A percentile compares a stretch with the other conserved stretches of the same genome.
phyloP scores from a whole-genome alignment of 2,797 vertebrate species.

The Malurus leucopterus region DNA sequence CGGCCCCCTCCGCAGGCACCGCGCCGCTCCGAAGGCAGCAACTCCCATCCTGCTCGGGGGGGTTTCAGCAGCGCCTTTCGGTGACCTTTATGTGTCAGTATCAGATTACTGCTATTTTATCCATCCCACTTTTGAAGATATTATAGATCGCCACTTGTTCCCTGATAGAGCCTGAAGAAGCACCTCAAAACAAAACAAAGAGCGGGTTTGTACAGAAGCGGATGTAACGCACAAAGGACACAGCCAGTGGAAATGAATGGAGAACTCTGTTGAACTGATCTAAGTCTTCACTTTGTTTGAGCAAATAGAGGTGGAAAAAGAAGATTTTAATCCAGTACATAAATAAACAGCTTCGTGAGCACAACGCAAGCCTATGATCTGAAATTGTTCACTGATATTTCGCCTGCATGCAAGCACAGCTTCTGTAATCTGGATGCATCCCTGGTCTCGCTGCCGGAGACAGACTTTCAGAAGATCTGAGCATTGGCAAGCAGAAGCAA shows the following conservation, averaged over 20 bases:
- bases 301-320: slow-evolving; percentile 1
- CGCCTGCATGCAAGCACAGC: background rate
- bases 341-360: slow-evolving; percentile 1
- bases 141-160: slow-evolving; percentile 11
- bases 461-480: slow-evolving; percentile 29
- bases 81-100: slow-evolving; percentile 33
- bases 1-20: background rate
- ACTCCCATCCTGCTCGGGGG: background rate
- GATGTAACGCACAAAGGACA: background rate
- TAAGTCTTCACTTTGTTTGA: background rate
- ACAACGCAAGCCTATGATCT: background rate
- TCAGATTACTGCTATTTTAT: slow-evolving; percentile 30
- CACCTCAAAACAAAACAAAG: slow-evolving; percentile 41
- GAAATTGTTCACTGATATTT: background rate
- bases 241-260: slow-evolving; percentile 15
- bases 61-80: background rate
- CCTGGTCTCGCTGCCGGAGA: background rate
- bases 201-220: background rate
- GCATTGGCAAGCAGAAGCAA: slow-evolving; percentile 44
- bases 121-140: slow-evolving; percentile 12
- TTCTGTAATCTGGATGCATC: background rate
- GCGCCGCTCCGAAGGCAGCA: background rate
- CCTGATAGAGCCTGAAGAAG: slow-evolving; percentile 7
- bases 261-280: slow-evolving; percentile 1
- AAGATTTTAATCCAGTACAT: slow-evolving; percentile 8